A percentile compares a stretch with the other conserved stretches of the same genome.
Conservation (phyloP, 1,140 invertebrate species). For the Doryteuthis pealeii region DNA sequence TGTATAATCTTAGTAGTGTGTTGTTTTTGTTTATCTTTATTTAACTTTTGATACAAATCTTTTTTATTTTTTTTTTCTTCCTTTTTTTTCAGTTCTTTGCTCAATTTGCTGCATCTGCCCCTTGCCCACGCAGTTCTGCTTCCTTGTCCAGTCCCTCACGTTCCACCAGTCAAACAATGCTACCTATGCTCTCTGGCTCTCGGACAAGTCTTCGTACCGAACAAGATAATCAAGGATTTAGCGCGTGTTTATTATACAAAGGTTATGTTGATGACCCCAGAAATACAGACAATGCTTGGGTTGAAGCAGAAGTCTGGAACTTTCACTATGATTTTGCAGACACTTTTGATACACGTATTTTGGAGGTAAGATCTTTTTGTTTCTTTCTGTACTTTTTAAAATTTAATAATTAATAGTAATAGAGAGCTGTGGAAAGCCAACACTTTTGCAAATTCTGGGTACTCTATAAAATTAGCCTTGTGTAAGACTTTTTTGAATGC, state of each 20-base stretch:
- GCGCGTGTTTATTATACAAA: slow-evolving; percentile 67
- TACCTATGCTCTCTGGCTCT: slow-evolving; percentile 13
- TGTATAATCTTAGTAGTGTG: too few relatives aligned
- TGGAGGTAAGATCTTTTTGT: slow-evolving; percentile 33
- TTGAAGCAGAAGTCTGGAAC: slow-evolving; percentile 89
- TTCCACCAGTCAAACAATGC: background rate
- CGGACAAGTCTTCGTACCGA: slow-evolving; percentile 30
- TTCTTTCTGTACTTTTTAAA: background rate
- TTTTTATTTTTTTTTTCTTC: background rate
- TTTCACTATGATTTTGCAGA: slow-evolving; percentile 82
- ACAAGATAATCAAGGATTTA: slow-evolving; percentile 37
- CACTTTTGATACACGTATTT: slow-evolving; percentile 42
- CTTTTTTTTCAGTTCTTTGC: slow-evolving; percentile 40
- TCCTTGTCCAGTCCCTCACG: slow-evolving; percentile 11
- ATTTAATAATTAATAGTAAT: too few relatives aligned
- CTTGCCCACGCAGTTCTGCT: slow-evolving; percentile 10
- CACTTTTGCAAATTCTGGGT: too few relatives aligned
- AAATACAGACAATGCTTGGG: slow-evolving; percentile 95
- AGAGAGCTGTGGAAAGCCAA: too few relatives aligned
- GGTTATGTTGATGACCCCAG: slow-evolving; percentile 95
- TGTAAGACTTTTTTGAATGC: too few relatives aligned
- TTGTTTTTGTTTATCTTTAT: too few relatives aligned
- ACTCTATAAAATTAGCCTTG: too few relatives aligned
- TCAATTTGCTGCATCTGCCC: slow-evolving; percentile 33
- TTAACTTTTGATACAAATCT: too few relatives aligned